phyloP scores from a whole-genome alignment of 2,797 vertebrate genomes.

The Sebastolobus alascanus region DNA sequence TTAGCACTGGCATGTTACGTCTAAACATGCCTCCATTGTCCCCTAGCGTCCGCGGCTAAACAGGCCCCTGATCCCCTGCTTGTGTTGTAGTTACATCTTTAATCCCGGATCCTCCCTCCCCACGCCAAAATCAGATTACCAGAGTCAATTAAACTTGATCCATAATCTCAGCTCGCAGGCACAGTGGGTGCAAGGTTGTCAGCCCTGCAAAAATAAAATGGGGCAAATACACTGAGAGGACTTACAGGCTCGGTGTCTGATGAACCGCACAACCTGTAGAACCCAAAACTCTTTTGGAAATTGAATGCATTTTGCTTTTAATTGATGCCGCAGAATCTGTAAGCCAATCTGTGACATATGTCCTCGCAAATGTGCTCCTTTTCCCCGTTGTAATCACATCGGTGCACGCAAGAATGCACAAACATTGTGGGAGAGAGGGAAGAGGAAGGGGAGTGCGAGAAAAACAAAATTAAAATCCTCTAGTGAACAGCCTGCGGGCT shows the following conservation, averaged over 20 bases:
- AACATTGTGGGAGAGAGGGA: conserved; percentile 55
- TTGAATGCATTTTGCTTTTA: conserved; percentile 35
- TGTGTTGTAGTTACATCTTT: conserved; percentile 77
- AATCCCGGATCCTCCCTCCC: conserved; percentile 71
- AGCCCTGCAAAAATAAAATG: conserved; percentile 49
- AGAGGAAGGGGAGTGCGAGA: conserved; percentile 43
- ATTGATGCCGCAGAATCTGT: conserved; percentile 35
- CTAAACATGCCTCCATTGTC: conserved; percentile 69
- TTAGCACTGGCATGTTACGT: conserved; percentile 68
- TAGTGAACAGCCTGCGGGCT: conserved; percentile 71
- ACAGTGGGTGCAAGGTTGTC: conserved; percentile 68
- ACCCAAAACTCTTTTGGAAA: conserved; percentile 10
- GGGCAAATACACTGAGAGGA: conserved; percentile 49
- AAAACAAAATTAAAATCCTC: conserved; percentile 76
- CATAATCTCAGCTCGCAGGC: conserved; percentile 71
- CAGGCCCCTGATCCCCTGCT: conserved; percentile 69
- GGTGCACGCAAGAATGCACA: conserved; percentile 66
- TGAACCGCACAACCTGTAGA: conserved; percentile 23
- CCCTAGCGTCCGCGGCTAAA: conserved; percentile 57
- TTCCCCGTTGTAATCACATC: conserved; percentile 60
- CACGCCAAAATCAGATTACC: conserved; percentile 78
- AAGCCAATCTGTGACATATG: conserved; percentile 48
- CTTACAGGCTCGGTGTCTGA: conserved; percentile 26
- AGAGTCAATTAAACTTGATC: conserved; percentile 78
- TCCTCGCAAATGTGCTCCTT: conserved; percentile 40